Base-by-base conservation (phyloP, 2,888 invertebrate species). In the Eledona agricola region DNA sequence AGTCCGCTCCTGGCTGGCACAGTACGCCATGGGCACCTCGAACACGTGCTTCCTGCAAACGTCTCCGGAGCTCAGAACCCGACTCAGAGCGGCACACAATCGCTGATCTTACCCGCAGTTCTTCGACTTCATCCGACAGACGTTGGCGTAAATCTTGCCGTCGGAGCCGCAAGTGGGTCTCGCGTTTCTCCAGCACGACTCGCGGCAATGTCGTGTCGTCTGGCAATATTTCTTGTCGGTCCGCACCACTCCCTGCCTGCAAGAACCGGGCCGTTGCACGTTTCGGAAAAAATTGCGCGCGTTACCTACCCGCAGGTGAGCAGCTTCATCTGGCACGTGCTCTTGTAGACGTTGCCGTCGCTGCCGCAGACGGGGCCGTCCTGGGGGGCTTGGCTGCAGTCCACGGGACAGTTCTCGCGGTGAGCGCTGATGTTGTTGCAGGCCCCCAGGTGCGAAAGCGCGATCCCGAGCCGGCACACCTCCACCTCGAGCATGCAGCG, bases 281-380 rank as follows among this genome's bases (percentile, higher is more conserved):
- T 19, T 5, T 19, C 6, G 19, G 4, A 19, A 19, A 19, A 19
- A 19, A 19, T 19, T 4, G 5, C 19, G 5, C 19, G 4, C 19
- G 19, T 19, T 19, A 4, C 19, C 6, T 77, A 90, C 83, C 92
- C 90, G 78, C 96, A 96, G 32, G 94, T 94, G 13, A 90, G 81
- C 52, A 90, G 80, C 70, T 92, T 91, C 95, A 96, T 93, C 71
- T 92, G 91, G 70, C 96, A 96, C 1, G 93, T 93, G 66, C 88
- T 95, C 70, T 90, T 89, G 80, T 96, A 96, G 0, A 94, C 94
- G 69, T 92, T 92, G 16, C 91, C 94, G 70, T 96, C 92, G 50
- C 90, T 92, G 2, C 91, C 96, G 72, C 96, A 96, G 57, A 96
- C 87, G 0, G 94, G 93, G 0, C 93, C 93, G 65, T 93, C 93